Base-by-base conservation (phyloP, 2,888 invertebrate species). In the Amblyjoppa fuscipennis region DNA sequence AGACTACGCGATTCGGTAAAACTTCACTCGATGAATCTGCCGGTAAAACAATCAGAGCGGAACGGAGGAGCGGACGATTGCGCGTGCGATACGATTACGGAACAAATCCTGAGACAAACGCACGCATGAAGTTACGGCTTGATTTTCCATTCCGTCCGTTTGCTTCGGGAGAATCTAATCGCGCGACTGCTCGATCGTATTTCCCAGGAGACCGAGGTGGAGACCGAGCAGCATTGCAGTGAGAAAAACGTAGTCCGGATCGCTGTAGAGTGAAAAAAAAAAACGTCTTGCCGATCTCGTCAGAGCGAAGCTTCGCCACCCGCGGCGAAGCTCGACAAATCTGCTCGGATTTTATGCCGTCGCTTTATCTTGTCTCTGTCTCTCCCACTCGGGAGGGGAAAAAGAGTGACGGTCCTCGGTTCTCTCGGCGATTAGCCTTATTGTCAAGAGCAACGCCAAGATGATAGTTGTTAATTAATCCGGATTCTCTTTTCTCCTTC, bases 381-480 rank as follows among this genome's bases (percentile, higher is more conserved):
- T 13, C 3, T 3, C 11, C 11, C 13, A 13, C 25, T 38, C 25
- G 31, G 20, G 11, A 59, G 9, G 25, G 28, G 9, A 16, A 1
- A n/a, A 16, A 34, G 31, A 34, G 20, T 31, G 28, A 6, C 31
- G 38, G 56, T 25, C 53, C 49, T 38, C 9, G 0, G 34, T 66
- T 25, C 16, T 20, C 53, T 25, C n/a, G 9, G 38, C 64, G 92
- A 92, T 92, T 91, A 92, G 88, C 90, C 87, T 89, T 91, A 91
- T 92, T 90, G 89, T 90, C 89, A 83, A 87, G 82, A 86, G 76
- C 83, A 89, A 41, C 87, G 85, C 86, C 83, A 86, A 38, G 79
- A 77, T 75, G 87, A 90, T 91, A 89, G 91, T 91, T 92, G 91
- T 91, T 91, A 92, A 93, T 93, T 92, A 92, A 93, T 91, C 91